A percentile compares a stretch with the other conserved stretches of the same genome.
Evolutionary conservation across 2,888 invertebrate genomes (phyloP).

Genomic region (Synergus itoensis): DNA sequence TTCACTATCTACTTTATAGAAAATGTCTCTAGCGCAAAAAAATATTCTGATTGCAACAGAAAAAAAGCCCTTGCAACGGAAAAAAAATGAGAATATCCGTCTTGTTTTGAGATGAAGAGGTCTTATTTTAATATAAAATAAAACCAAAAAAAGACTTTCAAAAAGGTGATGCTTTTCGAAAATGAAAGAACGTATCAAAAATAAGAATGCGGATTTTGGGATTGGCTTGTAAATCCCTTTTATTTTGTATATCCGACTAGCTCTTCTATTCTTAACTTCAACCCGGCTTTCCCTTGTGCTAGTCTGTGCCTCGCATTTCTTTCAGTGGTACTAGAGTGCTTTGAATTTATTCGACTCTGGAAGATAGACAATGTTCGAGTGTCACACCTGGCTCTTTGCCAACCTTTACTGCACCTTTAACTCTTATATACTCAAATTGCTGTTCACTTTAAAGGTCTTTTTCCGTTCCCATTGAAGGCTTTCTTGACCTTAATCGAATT

Average conservation of each 20-base stretch:
- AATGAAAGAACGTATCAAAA: not conserved
- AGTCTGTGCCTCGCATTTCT: conserved; percentile 23
- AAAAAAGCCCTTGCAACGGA: not conserved
- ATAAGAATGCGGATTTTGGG: not conserved
- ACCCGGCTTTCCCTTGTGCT: conserved; percentile 22
- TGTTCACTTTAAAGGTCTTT: conserved; percentile 11
- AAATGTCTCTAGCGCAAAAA: no score
- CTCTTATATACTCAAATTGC: conserved; percentile 17
- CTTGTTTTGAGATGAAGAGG: no score
- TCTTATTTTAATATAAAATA: no score
- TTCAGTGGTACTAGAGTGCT: conserved; percentile 5
- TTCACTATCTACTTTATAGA: no score
- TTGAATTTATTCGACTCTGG: conserved; percentile 28
- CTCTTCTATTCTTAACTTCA: conserved; percentile 2
- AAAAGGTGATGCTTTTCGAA: not conserved
- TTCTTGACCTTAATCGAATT: conserved; percentile 14
- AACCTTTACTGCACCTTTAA: not conserved
- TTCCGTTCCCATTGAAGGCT: not conserved
- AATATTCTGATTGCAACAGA: not conserved
- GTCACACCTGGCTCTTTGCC: conserved; percentile 36
- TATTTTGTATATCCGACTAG: not conserved
- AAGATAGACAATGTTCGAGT: conserved; percentile 3
- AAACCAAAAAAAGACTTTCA: not conserved
- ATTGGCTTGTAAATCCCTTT: not conserved
- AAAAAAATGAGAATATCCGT: no score